Conservation (phyloP, 2,797 vertebrate species). For the Notamacropus eugenii region DNA sequence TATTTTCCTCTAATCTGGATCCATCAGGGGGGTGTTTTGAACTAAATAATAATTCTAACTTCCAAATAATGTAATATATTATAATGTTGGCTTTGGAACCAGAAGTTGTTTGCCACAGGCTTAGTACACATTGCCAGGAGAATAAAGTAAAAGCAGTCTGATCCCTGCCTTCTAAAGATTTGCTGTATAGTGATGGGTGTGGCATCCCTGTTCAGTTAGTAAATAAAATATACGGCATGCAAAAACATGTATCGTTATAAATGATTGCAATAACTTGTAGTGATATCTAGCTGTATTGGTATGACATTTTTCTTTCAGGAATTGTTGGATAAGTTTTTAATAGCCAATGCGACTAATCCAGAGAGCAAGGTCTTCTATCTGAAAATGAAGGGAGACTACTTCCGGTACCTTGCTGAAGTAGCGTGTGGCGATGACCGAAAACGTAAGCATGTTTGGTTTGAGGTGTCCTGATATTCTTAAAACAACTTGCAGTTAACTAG, state of each 20-base stretch:
- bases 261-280: not conserved
- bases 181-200: not conserved
- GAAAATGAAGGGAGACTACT: slow-evolving; percentile 99
- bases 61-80: not conserved
- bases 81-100: not conserved
- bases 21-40: not conserved
- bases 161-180: not conserved
- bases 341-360: slow-evolving; percentile 88
- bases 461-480: not conserved
- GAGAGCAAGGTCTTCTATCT: slow-evolving; percentile 99
- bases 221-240: not conserved
- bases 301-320: slow-evolving; percentile 84
- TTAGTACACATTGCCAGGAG: not conserved
- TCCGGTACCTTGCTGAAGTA: slow-evolving; percentile 98
- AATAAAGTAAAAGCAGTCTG: not conserved
- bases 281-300: slow-evolving; percentile 22
- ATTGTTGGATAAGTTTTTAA: slow-evolving; percentile 93
- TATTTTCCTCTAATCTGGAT: not conserved
- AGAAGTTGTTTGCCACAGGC: not conserved
- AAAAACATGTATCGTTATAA: not conserved
- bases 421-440: slow-evolving; percentile 90
- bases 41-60: not conserved
- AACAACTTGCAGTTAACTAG: not conserved
- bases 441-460: slow-evolving; percentile 84
- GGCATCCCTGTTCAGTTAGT: not conserved